Evolutionary conservation across 2,888 invertebrate genomes (phyloP), one percentile per base, ranked within the genome.

Genomic region (Octonoba sinensis): DNA sequence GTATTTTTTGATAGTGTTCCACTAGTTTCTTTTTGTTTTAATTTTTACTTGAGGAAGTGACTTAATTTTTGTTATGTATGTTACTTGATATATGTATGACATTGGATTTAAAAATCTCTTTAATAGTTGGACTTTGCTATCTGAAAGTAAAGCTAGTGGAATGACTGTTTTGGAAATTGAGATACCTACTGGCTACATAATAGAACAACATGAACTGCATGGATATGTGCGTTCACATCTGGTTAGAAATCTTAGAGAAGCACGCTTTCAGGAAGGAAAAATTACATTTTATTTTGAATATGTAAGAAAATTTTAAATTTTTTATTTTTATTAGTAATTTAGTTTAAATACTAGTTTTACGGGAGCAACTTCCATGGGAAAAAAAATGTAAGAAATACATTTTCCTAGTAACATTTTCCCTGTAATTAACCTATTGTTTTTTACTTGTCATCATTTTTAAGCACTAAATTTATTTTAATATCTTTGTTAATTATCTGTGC

Each of bases 231-330:
- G 93, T 71, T 93, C 94, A n/a, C 91, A 92, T 67, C 90, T 92
- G 84, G 95, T 96, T 66, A 91, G 93, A 73, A 93, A 94, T 88
- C 91, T 98, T 84, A 93, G 95, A 88, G 91, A 96, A 83, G 97
- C 97, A 57, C 92, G 93, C 87, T 96, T 93, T 89, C 90, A 91
- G 85, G 93, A 94, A 85, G 91, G 92, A 85, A 96, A 96, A 91
- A 93, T 96, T 83, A 90, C 95, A 66, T 96, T 97, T 90, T 97
- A 96, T 89, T 97, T 98, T 88, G 94, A 96, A 89, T 96, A 93
- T 88, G 96, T 96, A 90, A 93, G 94, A 91, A 11, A 47, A 13
- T 16, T 20, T 16, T 16, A 22, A 24, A 24, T 27, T 11, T 22
- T 47, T n/a, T 13, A 27, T 2, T 36, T 36, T 36, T 36, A 8